Evolutionary conservation across 2,113 vertebrate species (phyloP), one percentile per base, ranked within the genome.

Genomic region (Pan paniscus): DNA sequence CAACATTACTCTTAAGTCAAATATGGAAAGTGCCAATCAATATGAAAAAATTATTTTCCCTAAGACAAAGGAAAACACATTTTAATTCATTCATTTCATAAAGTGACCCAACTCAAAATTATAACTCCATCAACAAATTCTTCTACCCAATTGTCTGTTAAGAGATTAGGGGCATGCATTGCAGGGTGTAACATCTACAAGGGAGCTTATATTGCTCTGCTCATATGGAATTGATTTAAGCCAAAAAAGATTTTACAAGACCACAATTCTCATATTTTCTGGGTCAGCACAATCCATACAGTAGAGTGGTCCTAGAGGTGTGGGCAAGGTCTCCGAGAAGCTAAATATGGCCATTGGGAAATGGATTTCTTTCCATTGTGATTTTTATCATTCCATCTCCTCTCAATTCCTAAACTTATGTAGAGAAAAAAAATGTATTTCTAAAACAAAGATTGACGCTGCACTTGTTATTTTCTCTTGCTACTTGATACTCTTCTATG

Each of bases 1-100:
- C 81, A 81, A 70, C 55, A 94, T 90, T 64, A 95, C 75, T 95
- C 88, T 78, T 78, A 89, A 87, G 38, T 87, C 59, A 94, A 97
- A 48, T 88, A 85, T 30, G 22, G 16, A 68, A 89, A 92, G n/a
- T 48, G 57, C 67, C 38, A 83, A 68, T 78, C 94, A 76, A 72
- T 79, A 78, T 68, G 40, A 32, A 27, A 78, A 89, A 67, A 52
- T 2, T 52, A 76, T 88, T 72, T 20, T 57, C 40, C 46, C 20
- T 59, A 85, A 91, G 38, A 91, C 48, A 86, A 81, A 90, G 35
- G 50, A 94, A 90, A 95, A 18, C 40, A 64, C 16, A 64, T 12
- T 93, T 96, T 89, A 89, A 89, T 88, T 30, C 75, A 92, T 52
- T 12, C 32, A 50, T 93, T 94, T 82, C 90, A 79, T 55, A 75